Evolutionary conservation across 35 echinoderm and acorn worm genomes (phyloP).

Genomic region (Patiria miniata): DNA sequence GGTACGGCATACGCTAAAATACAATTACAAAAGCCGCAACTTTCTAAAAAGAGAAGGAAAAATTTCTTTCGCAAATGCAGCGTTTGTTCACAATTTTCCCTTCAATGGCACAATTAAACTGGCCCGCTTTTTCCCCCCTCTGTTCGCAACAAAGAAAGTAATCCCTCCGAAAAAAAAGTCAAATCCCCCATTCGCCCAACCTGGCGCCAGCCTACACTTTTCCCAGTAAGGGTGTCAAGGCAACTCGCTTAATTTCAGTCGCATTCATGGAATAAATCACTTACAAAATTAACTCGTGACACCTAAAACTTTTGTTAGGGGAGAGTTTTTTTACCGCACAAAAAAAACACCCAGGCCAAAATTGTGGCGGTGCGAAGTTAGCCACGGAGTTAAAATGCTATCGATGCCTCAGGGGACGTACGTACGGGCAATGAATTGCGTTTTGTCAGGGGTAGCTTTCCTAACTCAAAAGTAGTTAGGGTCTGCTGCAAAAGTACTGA

Average conservation of each 20-base stretch:
- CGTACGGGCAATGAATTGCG: background rate
- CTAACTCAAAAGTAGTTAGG: background rate
- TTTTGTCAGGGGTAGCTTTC: background rate
- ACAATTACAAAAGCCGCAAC: background rate
- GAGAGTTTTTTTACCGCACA: background rate
- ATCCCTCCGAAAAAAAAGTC: background rate
- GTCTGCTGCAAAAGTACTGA: background rate
- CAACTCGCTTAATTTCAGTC: background rate
- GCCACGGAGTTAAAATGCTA: background rate
- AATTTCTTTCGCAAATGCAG: background rate
- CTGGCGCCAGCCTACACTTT: conserved; percentile 6
- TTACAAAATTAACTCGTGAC: conserved; percentile 21
- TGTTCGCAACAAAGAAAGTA: background rate
- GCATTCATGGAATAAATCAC: conserved; percentile 22
- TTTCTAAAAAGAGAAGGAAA: background rate
- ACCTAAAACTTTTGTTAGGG: conserved; percentile 16
- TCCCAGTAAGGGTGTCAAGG: conserved; percentile 3
- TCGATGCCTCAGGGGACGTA: background rate
- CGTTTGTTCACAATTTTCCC: conserved; percentile 4
- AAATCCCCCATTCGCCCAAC: background rate
- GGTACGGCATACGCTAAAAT: no score
- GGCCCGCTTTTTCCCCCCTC: background rate
- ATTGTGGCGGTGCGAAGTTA: background rate
- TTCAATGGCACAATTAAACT: background rate
- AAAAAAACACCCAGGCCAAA: background rate